phyloP scores from a whole-genome alignment of 2,888 invertebrate species.

The Rhogogaster chlorosoma region DNA sequence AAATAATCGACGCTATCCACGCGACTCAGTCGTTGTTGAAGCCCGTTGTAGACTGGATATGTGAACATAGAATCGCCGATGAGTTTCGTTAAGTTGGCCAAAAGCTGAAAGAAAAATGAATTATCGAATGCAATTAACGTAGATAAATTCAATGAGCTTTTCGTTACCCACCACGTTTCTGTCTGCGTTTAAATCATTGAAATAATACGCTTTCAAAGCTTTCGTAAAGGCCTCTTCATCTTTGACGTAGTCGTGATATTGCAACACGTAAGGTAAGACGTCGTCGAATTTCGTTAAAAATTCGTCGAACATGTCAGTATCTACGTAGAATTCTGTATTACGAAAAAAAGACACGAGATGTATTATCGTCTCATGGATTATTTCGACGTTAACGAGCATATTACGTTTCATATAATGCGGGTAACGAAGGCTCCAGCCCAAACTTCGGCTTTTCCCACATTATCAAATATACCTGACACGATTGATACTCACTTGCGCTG shows the following conservation, averaged over 20 bases:
- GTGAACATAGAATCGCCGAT: slow-evolving; percentile 57
- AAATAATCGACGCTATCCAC: slow-evolving; percentile 53
- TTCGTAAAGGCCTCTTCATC: slow-evolving; percentile 14
- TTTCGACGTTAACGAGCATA: background rate
- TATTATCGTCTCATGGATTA: background rate
- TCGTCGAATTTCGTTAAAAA: background rate
- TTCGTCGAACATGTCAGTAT: slow-evolving; percentile 2
- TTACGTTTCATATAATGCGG: background rate
- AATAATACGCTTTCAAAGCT: slow-evolving; percentile 30
- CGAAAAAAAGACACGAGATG: background rate
- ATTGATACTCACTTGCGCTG: slow-evolving; percentile 54
- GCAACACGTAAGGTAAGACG: slow-evolving; percentile 13
- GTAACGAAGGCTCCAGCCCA: background rate
- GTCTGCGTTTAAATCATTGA: slow-evolving; percentile 45
- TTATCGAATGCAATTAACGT: background rate
- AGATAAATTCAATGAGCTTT: background rate
- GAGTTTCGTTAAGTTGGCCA: slow-evolving; percentile 55
- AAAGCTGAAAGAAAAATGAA: slow-evolving; percentile 55
- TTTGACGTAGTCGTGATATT: background rate
- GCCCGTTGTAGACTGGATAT: slow-evolving; percentile 54
- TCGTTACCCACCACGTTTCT: slow-evolving; percentile 55
- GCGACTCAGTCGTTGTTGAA: slow-evolving; percentile 51
- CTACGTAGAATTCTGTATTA: slow-evolving; percentile 25
- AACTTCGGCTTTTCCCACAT: background rate
- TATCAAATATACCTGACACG: background rate